phyloP scores from a whole-genome alignment of 2,888 invertebrate species.

The Melieria crassipennis region DNA sequence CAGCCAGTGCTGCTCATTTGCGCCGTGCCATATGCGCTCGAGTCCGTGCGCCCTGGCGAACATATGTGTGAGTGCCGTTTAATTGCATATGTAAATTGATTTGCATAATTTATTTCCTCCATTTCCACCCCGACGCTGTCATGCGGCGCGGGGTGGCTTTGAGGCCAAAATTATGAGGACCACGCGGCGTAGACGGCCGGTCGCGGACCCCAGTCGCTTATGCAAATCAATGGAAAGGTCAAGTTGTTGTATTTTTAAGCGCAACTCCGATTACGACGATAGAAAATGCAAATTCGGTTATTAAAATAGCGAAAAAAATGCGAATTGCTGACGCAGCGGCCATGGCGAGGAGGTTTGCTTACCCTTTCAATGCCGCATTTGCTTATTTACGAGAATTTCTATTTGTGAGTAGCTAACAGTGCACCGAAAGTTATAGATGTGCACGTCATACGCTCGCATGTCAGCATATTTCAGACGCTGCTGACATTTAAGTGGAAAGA shows the following conservation, averaged over 20 bases:
- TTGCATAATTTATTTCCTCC: slow-evolving; percentile 26
- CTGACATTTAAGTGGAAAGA: too few species aligned
- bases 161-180: neutral
- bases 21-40: too few species aligned
- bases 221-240: neutral
- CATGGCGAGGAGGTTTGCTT: too few species aligned
- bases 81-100: slow-evolving; percentile 42
- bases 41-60: neutral
- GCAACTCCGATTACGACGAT: neutral
- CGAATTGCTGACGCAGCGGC: neutral
- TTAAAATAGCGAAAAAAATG: slow-evolving; percentile 33
- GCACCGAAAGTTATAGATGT: neutral
- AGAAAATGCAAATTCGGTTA: slow-evolving; percentile 15
- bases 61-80: slow-evolving; percentile 20
- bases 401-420: neutral
- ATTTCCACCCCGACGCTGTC: neutral
- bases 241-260: neutral
- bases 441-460: too few species aligned
- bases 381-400: too few species aligned
- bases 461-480: too few species aligned
- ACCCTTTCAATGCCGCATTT: too few species aligned
- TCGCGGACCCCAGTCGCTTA: too few species aligned
- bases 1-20: too few species aligned
- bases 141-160: neutral
- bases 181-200: neutral